Evolutionary conservation across 2,888 invertebrate genomes (phyloP).

Genomic region (Vannuccia rotundouncinata): DNA sequence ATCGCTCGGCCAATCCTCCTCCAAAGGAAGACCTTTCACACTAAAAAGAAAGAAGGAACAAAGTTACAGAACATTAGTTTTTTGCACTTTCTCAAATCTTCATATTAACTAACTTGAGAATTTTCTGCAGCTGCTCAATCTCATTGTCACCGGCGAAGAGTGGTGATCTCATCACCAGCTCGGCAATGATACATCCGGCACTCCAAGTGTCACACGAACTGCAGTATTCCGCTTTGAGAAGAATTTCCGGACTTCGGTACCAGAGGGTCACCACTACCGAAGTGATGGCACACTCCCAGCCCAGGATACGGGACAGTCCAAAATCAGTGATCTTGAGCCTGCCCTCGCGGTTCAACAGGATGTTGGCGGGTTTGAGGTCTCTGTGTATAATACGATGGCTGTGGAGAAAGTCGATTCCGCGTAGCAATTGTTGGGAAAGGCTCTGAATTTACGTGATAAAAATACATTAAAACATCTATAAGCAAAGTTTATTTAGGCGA

Average conservation of each 20-base stretch:
- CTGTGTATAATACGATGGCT: constrained; percentile 38
- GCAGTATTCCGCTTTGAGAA: constrained; percentile 4
- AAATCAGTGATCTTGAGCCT: constrained; percentile 38
- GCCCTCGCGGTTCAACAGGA: constrained; percentile 30
- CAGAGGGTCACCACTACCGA: constrained; percentile 37
- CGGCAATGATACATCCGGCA: constrained; percentile 35
- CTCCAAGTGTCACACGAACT: constrained; percentile 37
- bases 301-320: constrained; percentile 33
- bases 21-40: not conserved
- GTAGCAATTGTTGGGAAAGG: constrained; percentile 30
- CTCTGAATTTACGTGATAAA: not conserved
- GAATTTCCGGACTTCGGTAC: constrained; percentile 36
- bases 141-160: constrained; percentile 23
- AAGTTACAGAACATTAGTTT: too few species aligned
- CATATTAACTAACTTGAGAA: constrained; percentile 3
- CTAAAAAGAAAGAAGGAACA: not conserved
- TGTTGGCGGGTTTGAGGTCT: constrained; percentile 39
- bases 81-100: not conserved
- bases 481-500: too few species aligned
- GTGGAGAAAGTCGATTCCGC: constrained; percentile 35
- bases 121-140: constrained; percentile 11
- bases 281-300: constrained; percentile 31
- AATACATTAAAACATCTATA: too few species aligned
- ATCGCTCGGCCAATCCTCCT: not conserved
- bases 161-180: constrained; percentile 28